A percentile compares a stretch with the other conserved stretches of the same genome.
Evolutionary conservation across 2,113 vertebrate genomes (phyloP).

Genomic region (Melanocharis versteri): DNA sequence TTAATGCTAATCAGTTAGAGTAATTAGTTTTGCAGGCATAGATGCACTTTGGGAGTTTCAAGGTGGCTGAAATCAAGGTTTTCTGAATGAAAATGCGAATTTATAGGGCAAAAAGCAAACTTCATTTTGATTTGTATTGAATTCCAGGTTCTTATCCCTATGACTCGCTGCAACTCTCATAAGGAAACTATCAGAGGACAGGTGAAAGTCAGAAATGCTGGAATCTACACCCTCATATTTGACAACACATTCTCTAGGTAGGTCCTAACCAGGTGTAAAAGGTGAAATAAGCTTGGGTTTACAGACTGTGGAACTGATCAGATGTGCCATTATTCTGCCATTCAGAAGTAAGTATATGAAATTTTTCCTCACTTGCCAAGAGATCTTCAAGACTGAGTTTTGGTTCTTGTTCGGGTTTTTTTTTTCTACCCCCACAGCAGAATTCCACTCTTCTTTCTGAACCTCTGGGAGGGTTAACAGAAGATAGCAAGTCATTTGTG

Average conservation of each 20-base stretch:
- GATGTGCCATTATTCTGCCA: not conserved
- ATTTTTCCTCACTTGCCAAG: not conserved
- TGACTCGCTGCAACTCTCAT: conserved; percentile 91
- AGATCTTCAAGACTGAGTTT: not conserved
- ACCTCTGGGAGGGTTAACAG: not conserved
- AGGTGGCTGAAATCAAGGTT: not conserved
- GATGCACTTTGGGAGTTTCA: not conserved
- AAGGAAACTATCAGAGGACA: conserved; percentile 90
- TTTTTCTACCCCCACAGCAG: not conserved
- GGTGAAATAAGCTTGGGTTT: not conserved
- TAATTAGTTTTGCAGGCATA: not conserved
- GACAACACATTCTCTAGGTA: conserved; percentile 98
- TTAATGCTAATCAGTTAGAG: not conserved
- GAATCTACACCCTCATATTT: conserved; percentile 89
- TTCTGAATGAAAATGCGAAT: not conserved
- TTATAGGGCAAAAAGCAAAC: not conserved
- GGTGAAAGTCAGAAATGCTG: conserved; percentile 84
- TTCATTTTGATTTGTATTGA: not conserved
- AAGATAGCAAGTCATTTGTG: not conserved
- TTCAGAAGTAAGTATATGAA: not conserved
- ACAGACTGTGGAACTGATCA: not conserved
- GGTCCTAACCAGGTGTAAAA: not conserved
- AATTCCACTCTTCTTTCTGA: not conserved
- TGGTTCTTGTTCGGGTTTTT: not conserved
- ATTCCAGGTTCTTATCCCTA: conserved; percentile 89